phyloP scores from a whole-genome alignment of 2,797 vertebrate genomes.

The Hydrolagus colliei region DNA sequence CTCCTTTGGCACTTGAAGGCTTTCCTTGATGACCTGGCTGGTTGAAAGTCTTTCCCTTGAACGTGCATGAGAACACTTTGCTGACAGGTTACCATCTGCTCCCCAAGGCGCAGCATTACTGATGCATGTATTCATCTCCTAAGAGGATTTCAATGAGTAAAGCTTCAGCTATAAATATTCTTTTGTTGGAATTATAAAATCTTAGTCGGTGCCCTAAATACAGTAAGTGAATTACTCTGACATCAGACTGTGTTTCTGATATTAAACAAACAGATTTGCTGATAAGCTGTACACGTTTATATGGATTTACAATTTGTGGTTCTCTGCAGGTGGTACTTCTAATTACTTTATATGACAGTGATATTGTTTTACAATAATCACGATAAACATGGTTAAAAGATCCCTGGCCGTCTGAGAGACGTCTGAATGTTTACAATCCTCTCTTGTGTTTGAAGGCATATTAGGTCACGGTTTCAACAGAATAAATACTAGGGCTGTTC shows the following conservation, averaged over 20 bases:
- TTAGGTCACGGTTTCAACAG: background rate
- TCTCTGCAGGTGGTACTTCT: background rate
- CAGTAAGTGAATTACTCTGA: background rate
- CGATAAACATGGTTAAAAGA: too few species aligned
- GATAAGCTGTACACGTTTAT: background rate
- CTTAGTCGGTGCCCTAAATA: background rate
- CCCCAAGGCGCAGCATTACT: background rate
- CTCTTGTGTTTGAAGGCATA: too few species aligned
- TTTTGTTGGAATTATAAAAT: slow-evolving; percentile 11
- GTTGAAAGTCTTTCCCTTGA: background rate
- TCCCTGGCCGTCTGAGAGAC: too few species aligned
- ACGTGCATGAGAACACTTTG: background rate
- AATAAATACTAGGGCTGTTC: background rate
- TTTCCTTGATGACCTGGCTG: background rate
- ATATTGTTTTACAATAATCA: background rate
- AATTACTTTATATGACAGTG: background rate
- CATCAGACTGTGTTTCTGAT: background rate
- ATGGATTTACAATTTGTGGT: background rate
- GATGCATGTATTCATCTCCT: background rate
- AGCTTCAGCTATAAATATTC: background rate
- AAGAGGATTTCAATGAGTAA: background rate
- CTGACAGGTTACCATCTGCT: background rate
- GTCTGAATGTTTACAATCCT: too few species aligned
- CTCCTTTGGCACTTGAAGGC: background rate
- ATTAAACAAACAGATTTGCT: background rate